A percentile compares a stretch with the other conserved stretches of the same genome.
Conservation (phyloP, 2,888 invertebrate species). For the Noctuana brunneofusca region DNA sequence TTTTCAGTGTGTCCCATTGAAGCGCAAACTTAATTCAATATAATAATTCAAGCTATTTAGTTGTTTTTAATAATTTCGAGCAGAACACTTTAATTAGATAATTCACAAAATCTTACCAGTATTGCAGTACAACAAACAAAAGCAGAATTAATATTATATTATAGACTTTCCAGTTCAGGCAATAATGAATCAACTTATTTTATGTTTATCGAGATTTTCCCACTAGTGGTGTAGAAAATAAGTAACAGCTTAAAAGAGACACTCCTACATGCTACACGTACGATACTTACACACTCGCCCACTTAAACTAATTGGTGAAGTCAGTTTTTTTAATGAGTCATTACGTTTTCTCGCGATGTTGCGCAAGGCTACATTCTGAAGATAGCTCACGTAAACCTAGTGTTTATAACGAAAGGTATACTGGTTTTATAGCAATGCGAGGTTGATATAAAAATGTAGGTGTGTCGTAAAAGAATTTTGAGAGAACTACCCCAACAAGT, state of each 20-base stretch:
- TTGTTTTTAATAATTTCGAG: too few species aligned
- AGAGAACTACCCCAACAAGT: too few species aligned
- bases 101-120: too few species aligned
- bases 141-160: neutral
- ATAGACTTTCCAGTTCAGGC: neutral
- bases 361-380: slow-evolving; percentile 22
- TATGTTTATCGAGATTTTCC: neutral
- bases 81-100: too few species aligned
- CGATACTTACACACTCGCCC: neutral
- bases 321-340: slow-evolving; percentile 32
- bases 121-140: neutral
- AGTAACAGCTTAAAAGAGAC: neutral
- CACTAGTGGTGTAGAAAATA: neutral
- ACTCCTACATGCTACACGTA: neutral
- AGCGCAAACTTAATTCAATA: too few species aligned
- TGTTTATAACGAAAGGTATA: slow-evolving; percentile 1
- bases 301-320: slow-evolving; percentile 31
- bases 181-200: too few species aligned
- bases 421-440: neutral
- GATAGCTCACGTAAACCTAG: slow-evolving; percentile 2
- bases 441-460: neutral
- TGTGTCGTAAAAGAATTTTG: too few species aligned
- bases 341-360: slow-evolving; percentile 21
- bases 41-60: too few species aligned
- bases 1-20: too few species aligned